Percentiles rank a stretch among this genome's conserved stretches.
phyloP scores from a whole-genome alignment of 2,888 invertebrate genomes.

The Prostheceraeus crozeri region DNA sequence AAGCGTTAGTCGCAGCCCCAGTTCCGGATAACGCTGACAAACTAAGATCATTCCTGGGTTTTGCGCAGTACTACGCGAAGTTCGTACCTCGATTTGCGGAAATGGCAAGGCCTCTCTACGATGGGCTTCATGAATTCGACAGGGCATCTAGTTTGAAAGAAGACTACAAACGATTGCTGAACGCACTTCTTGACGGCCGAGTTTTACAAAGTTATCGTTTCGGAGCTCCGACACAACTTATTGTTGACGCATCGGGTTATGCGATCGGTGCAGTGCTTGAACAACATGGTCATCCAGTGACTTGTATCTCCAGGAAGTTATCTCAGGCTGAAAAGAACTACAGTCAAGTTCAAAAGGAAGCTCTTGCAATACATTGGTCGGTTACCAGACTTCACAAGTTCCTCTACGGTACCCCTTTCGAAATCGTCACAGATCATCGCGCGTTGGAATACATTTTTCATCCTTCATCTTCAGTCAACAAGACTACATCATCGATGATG shows the following conservation, averaged over 20 bases:
- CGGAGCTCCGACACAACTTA: not conserved
- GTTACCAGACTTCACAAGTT: constrained; percentile 15
- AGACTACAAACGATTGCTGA: not conserved
- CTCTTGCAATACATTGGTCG: constrained; percentile 24
- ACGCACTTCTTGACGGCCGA: not conserved
- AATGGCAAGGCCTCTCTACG: constrained; percentile 14
- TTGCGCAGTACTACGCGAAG: constrained; percentile 9
- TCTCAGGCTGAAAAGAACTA: constrained; percentile 8
- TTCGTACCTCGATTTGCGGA: constrained; percentile 14
- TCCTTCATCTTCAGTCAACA: constrained; percentile 7
- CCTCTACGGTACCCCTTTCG: constrained; percentile 11
- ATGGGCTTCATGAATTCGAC: not conserved
- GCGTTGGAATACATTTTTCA: constrained; percentile 8
- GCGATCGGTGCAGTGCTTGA: constrained; percentile 14
- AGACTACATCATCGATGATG: constrained; percentile 13
- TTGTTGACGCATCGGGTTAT: constrained; percentile 15
- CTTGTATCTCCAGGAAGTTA: constrained; percentile 6
- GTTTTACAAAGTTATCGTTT: constrained; percentile 18
- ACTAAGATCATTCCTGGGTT: not conserved
- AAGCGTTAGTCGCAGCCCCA: constrained; percentile 2
- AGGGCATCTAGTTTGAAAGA: too few species aligned
- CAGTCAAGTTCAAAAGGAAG: constrained; percentile 16
- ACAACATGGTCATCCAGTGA: constrained; percentile 26
- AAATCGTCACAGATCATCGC: constrained; percentile 10
- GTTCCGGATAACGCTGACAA: constrained; percentile 9